Evolutionary conservation across 2,797 vertebrate genomes (phyloP).

Genomic region (Parauchenoglanis punctatus): DNA sequence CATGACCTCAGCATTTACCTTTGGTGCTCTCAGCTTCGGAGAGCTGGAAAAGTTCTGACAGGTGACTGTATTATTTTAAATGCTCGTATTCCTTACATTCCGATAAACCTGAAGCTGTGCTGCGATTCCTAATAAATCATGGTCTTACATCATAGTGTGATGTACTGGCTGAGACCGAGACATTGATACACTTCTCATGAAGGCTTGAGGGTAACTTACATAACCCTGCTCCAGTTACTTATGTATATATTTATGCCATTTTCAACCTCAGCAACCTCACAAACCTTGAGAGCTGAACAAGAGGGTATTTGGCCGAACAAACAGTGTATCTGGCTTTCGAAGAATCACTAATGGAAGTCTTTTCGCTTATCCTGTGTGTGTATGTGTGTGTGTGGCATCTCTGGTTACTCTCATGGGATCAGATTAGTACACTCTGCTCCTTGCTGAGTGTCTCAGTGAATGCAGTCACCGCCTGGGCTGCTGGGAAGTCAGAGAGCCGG

Average conservation of each 20-base stretch:
- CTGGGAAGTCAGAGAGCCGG: slow-evolving; percentile 47
- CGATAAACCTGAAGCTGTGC: slow-evolving; percentile 5
- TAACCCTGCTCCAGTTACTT: slow-evolving; percentile 14
- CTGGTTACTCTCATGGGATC: slow-evolving; percentile 51
- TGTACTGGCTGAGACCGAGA: slow-evolving; percentile 1
- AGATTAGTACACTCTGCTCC: slow-evolving; percentile 42
- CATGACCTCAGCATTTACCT: slow-evolving; percentile 2
- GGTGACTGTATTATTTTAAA: background rate
- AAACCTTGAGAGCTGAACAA: slow-evolving; percentile 16
- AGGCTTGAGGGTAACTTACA: background rate
- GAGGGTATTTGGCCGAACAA: slow-evolving; percentile 26
- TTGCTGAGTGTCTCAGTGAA: slow-evolving; percentile 49
- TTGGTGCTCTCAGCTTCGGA: background rate
- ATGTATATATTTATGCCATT: background rate
- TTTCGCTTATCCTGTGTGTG: slow-evolving; percentile 39
- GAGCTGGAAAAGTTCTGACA: background rate
- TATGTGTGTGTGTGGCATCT: slow-evolving; percentile 44
- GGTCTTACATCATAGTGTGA: slow-evolving; percentile 31
- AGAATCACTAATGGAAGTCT: slow-evolving; percentile 54
- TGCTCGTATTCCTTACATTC: background rate
- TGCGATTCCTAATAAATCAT: slow-evolving; percentile 35
- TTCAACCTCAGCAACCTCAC: slow-evolving; percentile 2
- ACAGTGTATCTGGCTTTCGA: slow-evolving; percentile 43
- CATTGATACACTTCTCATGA: background rate
- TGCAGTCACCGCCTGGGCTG: slow-evolving; percentile 41